Evolutionary conservation across 2,888 invertebrate species (phyloP), one percentile per base, ranked within the genome.

Genomic region (Habrosyne pyritoides): DNA sequence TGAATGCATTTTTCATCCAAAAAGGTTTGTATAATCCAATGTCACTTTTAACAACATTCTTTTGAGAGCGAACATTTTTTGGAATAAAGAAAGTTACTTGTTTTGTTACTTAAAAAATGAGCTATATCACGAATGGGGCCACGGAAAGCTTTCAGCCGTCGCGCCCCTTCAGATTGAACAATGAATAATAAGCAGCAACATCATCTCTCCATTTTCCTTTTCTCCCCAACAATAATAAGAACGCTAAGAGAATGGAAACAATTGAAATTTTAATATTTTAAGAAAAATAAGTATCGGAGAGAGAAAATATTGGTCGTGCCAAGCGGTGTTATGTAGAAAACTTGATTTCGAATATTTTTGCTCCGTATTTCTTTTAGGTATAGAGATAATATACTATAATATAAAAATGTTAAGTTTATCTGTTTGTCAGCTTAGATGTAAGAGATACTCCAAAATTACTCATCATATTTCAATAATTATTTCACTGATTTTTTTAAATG

Each of bases 171-270:
- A 42, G 52, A 53, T 72, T 77, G 84, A 86, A 89, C 90, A 89
- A 91, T 89, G 91, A 89, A 91, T 90, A 90, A 87, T 88, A 91
- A 90, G 85, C 75, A 76, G 77, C 79, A 78, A 91, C 90, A 89
- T 83, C 82, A 85, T 82, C 86, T 84, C 84, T 85, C 89, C 89
- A 91, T 91, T 90, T 90, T 87, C 84, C 73, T 81, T 83, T 80
- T 72, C 80, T 78, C 83, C 89, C 85, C 76, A 82, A 87, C 86
- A 87, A 86, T 83, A 84, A 81, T 73, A 74, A 73, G 74, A 75
- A 77, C 78, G 79, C 67, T 77, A 71, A 80, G 78, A 81, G 83
- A 88, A 88, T 86, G 87, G 83, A 77, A 87, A 86, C 88, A 88
- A 89, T 89, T 75, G 79, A 85, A 89, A 87, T 89, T 89, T 87